Conservation (phyloP, 2,888 invertebrate genomes). For the Epinotia ramella region DNA sequence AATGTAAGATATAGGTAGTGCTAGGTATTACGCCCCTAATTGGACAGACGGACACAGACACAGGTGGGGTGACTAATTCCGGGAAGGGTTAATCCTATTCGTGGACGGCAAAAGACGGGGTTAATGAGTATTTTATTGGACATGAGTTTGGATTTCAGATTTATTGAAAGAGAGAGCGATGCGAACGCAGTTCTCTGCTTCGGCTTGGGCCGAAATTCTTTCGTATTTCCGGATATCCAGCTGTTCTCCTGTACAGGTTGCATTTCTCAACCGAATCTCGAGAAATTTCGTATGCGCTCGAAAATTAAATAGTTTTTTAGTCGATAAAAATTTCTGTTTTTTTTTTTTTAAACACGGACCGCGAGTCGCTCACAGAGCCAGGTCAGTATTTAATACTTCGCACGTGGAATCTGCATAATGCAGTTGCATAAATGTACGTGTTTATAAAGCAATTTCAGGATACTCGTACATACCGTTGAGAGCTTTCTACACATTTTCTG, state of each 20-base stretch:
- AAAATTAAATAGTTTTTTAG: no score
- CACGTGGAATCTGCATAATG: neutral
- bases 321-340: no score
- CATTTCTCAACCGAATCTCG: no score
- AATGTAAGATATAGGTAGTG: constrained; percentile 44
- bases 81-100: constrained; percentile 47
- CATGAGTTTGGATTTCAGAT: neutral
- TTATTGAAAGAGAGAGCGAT: neutral
- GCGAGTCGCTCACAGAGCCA: no score
- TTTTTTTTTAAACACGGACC: no score
- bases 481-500: neutral
- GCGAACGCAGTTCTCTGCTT: neutral
- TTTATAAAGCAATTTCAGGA: constrained; percentile 1
- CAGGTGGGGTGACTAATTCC: constrained; percentile 50
- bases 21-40: constrained; percentile 49
- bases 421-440: constrained; percentile 4
- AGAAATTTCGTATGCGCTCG: no score
- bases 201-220: no score
- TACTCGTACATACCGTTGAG: neutral
- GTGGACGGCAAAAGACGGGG: constrained; percentile 23
- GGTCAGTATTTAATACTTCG: neutral
- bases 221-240: no score
- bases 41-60: constrained; percentile 51
- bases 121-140: constrained; percentile 17
- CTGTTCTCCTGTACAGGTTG: no score